phyloP scores from a whole-genome alignment of 2,888 invertebrate genomes.

The Pandemis cinnamomeana region DNA sequence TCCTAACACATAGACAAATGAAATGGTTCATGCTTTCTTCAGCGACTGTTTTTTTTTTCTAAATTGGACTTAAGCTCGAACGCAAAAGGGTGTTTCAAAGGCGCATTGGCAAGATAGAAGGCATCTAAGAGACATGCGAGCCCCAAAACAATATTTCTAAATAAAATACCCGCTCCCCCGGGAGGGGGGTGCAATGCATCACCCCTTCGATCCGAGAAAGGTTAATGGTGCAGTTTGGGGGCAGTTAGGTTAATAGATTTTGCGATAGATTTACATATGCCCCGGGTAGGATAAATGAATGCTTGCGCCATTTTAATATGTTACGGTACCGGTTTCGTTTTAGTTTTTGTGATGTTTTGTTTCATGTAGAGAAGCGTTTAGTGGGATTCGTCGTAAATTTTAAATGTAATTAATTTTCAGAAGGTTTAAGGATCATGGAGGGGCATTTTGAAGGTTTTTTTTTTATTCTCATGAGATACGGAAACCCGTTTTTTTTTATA shows the following conservation, averaged over 20 bases:
- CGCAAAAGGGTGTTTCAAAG: background rate
- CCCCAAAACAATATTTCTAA: conserved; percentile 78
- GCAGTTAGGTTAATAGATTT: conserved; percentile 33
- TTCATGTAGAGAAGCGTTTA: background rate
- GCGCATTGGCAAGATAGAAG: background rate
- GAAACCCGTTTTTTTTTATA: too few species aligned
- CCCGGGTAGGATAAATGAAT: background rate
- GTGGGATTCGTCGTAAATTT: too few species aligned
- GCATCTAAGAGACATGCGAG: conserved; percentile 58
- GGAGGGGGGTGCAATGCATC: conserved; percentile 50
- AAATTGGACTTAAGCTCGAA: conserved; percentile 5
- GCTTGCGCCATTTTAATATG: background rate
- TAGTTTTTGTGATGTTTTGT: conserved; percentile 3
- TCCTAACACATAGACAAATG: background rate
- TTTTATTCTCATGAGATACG: too few species aligned
- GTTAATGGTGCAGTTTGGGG: conserved; percentile 30
- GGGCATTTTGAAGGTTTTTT: too few species aligned
- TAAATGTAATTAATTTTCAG: too few species aligned
- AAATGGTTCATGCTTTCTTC: background rate
- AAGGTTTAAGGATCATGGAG: too few species aligned
- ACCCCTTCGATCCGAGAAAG: conserved; percentile 28
- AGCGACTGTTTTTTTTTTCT: background rate
- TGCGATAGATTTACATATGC: conserved; percentile 17
- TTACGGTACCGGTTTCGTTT: too few species aligned
- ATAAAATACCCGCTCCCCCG: conserved; percentile 71